Evolutionary conservation across 1,140 invertebrate species (phyloP).

Genomic region (Cepaea nemoralis): DNA sequence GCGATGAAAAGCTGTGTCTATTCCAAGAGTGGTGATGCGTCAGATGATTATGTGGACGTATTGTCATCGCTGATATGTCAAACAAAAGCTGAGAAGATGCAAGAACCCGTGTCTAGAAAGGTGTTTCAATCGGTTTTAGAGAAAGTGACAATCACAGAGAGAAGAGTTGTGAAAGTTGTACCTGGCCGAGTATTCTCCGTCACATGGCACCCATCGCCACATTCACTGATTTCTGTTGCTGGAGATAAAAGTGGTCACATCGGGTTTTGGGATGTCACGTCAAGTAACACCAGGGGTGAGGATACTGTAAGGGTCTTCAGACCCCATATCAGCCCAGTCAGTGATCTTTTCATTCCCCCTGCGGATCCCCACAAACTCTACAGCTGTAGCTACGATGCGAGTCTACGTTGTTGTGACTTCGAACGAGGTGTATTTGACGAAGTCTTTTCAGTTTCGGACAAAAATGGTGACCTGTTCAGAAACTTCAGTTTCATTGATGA

Average conservation of each 20-base stretch:
- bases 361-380: slow-evolving; percentile 46
- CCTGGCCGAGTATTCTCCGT: slow-evolving; percentile 61
- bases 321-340: slow-evolving; percentile 61
- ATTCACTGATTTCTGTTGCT: slow-evolving; percentile 51
- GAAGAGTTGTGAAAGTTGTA: slow-evolving; percentile 61
- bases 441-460: slow-evolving; percentile 46
- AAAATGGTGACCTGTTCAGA: slow-evolving; percentile 57
- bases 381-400: slow-evolving; percentile 65
- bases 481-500: slow-evolving; percentile 58
- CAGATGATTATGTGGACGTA: background rate
- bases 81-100: background rate
- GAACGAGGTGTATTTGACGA: slow-evolving; percentile 60
- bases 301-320: slow-evolving; percentile 56
- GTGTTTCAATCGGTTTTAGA: background rate
- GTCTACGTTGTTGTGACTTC: slow-evolving; percentile 58
- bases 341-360: slow-evolving; percentile 49
- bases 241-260: slow-evolving; percentile 67
- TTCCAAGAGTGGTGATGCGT: slow-evolving; percentile 12
- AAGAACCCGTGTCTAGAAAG: background rate
- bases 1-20: slow-evolving; percentile 21
- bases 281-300: slow-evolving; percentile 38
- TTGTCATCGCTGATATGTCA: background rate
- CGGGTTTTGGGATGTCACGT: slow-evolving; percentile 65
- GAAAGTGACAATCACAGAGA: slow-evolving; percentile 48
- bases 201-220: slow-evolving; percentile 54